Base-by-base conservation (phyloP, 2,888 invertebrate species). In the Agrochola circellaris region DNA sequence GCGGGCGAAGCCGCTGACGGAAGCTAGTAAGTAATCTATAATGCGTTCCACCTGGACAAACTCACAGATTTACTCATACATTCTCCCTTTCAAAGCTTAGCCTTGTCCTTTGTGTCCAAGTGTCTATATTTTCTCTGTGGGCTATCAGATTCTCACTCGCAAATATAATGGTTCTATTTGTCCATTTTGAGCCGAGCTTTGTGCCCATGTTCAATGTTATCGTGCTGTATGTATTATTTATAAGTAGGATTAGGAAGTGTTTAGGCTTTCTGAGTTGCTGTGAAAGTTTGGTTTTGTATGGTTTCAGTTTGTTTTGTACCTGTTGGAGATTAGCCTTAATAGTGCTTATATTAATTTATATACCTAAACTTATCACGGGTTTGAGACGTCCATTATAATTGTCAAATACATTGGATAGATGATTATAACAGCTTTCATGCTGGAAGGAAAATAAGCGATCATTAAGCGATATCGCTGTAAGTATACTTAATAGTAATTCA, bases 161-260 rank as follows among this genome's bases (percentile, higher is more conserved):
- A 58, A 84, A 88, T 84, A 89, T 86, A 84, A 88, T 88, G 84
- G 86, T 82, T 89, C 89, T 88, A 88, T 88, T 88, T 88, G 88
- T 88, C 88, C 88, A 88, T 88, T 88, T 89, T 78, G 79, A 85
- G 87, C 83, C 20, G 42, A 74, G 78, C 79, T 73, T 75, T 79
- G 77, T 82, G 73, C 70, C 77, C 61, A 73, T 82, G 84, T 78
- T 79, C 77, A 85, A 78, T 88, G 85, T 84, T 86, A 83, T 89
- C 85, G 89, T 77, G 58, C 77, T 66, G 38, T 61, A 87, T 88
- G 89, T 89, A 82, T 88, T 88, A 89, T 89, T 88, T 89, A 89
- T 88, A 77, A 87, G 82, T n/a, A 75, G 84, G 86, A 80, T 84
- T 72, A 77, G 83, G 75, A 73, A 77, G 70, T 69, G 56, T 82